phyloP scores from a whole-genome alignment of 2,888 invertebrate species.

The Mechanitis mazaeus region DNA sequence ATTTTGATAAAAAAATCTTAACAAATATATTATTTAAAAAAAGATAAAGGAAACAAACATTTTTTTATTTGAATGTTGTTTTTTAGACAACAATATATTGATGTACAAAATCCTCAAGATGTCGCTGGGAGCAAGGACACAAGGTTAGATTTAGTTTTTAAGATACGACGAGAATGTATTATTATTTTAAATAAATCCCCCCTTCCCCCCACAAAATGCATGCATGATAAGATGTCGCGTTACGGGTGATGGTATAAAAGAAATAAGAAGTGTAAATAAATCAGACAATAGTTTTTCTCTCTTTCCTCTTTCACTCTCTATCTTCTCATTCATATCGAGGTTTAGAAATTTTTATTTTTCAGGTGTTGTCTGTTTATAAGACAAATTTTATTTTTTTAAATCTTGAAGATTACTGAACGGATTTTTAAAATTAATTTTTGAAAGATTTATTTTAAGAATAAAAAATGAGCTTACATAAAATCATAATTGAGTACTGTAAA shows the following conservation, averaged over 20 bases:
- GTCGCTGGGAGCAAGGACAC: slow-evolving; percentile 48
- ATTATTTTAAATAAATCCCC: background rate
- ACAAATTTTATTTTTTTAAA: slow-evolving; percentile 1
- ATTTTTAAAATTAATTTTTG: too few relatives aligned
- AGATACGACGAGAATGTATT: slow-evolving; percentile 38
- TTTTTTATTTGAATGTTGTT: slow-evolving; percentile 16
- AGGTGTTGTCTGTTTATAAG: background rate
- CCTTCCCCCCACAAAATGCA: background rate
- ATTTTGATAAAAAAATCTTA: background rate
- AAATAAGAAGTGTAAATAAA: slow-evolving; percentile 9
- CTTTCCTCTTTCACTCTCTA: background rate
- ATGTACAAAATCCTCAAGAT: slow-evolving; percentile 47
- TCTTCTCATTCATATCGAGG: slow-evolving; percentile 9
- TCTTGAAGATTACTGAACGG: slow-evolving; percentile 20
- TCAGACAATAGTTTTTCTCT: background rate
- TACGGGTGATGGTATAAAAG: background rate
- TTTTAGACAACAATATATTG: slow-evolving; percentile 13
- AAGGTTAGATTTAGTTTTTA: slow-evolving; percentile 65
- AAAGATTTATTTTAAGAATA: background rate
- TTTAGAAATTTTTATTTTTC: slow-evolving; percentile 16
- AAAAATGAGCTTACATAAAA: background rate
- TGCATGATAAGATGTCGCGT: background rate
- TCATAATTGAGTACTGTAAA: slow-evolving; percentile 1
- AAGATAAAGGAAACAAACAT: background rate
- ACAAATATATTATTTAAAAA: background rate